Evolutionary conservation across 2,888 invertebrate species (phyloP), one percentile per base, ranked within the genome.

Genomic region (Priocnemis perturbator): DNA sequence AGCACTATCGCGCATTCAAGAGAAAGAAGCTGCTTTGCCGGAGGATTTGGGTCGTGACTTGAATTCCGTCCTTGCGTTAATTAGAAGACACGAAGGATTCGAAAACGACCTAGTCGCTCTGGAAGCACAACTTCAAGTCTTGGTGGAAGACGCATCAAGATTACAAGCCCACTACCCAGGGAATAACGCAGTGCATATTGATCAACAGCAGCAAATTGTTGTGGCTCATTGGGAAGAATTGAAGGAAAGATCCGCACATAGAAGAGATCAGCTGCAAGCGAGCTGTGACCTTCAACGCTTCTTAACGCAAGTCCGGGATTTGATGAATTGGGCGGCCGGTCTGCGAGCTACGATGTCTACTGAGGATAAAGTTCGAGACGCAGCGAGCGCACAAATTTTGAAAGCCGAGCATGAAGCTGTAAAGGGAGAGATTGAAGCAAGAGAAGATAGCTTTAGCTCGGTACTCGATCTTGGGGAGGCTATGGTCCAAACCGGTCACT

Each of bases 71-170:
- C 90, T 96, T 72, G 93, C 95, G 0, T 91, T 97, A 70, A 91
- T 96, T 50, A 91, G 98, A 62, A 94, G 95, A 78, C 98, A 98
- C 86, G 98, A 98, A 89, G 95, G 96, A 0, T 96, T 96, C 78
- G 97, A 98, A 89, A 98, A 97, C 86, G 98, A 99, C 87, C 90
- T 98, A 67, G 94, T 96, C 0, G 96, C 98, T 0, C 90, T 98
- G 19, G 98, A 98, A 85, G 97, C 97, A 0, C 97, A 97, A 88
- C 90, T 97, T 45, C 95, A 96, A 90, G 94, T 98, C 0, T 90
- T 99, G 2, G 95, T 98, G 59, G 98, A 98, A 84, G 98, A 99
- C 88, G 97, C 98, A 0, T 93, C 94, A 0, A 93, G 96, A 60
- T 91, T 99, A 50, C 96, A 97, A 89, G 93, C 93, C 17, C 92